Evolutionary conservation across 2,797 vertebrate species (phyloP), one percentile per base, ranked within the genome.

Genomic region (Pelochelys cantorii): DNA sequence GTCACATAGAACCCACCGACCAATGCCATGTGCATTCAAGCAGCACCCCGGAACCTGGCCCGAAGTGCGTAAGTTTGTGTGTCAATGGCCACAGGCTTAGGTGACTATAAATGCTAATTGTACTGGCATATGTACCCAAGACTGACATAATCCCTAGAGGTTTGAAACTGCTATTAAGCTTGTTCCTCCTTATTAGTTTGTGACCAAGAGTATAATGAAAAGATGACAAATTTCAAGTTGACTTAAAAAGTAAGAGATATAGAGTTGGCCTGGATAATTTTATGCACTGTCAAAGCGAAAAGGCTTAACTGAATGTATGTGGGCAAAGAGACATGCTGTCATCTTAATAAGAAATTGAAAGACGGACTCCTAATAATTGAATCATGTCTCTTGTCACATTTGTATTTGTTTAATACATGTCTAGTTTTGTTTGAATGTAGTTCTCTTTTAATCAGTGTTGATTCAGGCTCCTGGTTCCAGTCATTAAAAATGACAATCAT

Each of bases 151-250:
- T 95, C 85, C 94, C 95, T 71, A 71, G 93, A 74, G 90, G 89
- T 94, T 97, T 96, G 93, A 95, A 83, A 90, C 80, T 90, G 88
- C 91, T 87, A 81, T 97, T 95, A 97, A 97, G 95, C 96, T 95
- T 86, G 91, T 88, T 92, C 71, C 86, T 96, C 90, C 83, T 85
- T 95, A 93, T 95, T 97, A 96, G 96, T 95, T 95, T 95, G 83
- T 94, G 93, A 74, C 87, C 93, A 88, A 85, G 87, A 86, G 83
- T 83, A 95, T 97, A 93, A 97, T 93, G 90, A 95, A 95, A 94
- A 95, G 91, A 85, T 17, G 77, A 85, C 80, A 80, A 34, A 55
- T 88, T 89, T 90, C 18, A 78, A 84, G 84, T 11, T 92, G 95
- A 94, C 91, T 75, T 82, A 79, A 48, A 79, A 94, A 82, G 81